Base-by-base conservation (phyloP, 2,888 invertebrate genomes). In the Apotomis betuletana region DNA sequence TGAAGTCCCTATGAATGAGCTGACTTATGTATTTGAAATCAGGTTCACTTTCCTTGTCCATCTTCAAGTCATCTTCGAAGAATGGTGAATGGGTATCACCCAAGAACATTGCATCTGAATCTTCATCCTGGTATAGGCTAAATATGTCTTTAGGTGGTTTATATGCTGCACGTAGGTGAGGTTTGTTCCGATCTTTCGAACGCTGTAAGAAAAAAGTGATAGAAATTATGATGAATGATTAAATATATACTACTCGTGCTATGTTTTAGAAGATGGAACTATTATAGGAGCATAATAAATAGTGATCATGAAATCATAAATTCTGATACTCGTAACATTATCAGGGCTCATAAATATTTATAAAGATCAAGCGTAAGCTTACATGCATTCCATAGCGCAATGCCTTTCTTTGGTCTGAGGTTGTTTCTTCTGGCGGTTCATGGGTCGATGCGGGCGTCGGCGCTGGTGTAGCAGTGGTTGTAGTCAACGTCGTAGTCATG, bases 21-120 rank as follows among this genome's bases (percentile, higher is more conserved):
- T 92, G 85, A 44, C 90, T 83, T 71, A 92, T 80, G 76, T 92
- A 92, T 77, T 89, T 91, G 69, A 92, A 91, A 75, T 90, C 85
- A 5, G 55, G 27, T 4, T 51, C 51, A 8, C 38, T n/a, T 36
- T 13, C n/a, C 4, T 62, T 52, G 51, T 52, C n/a, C 6, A 3
- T 9, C 8, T 46, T 38, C 58, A 90, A 87, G 58, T 87, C 85
- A 38, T 81, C 77, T 57, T 77, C 70, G 63, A 80, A 73, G 8
- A 77, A 57, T 60, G 69, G 70, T 27, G 75, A 74, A 58, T 55
- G 54, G 8, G 13, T 55, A 55, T 65, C 55, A 57, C 46, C 55
- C 65, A 65, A 9, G 27, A 57, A 65, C 46, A 65, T 65, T 9
- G 55, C 36, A 65, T 57, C 57, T 27, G 55, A 65, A 27, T 65